These are phyloP conservation scores for Sinonovacula constricta DNA, from an alignment of 1,140 invertebrate species.

Conservation along the genomic window DNA sequence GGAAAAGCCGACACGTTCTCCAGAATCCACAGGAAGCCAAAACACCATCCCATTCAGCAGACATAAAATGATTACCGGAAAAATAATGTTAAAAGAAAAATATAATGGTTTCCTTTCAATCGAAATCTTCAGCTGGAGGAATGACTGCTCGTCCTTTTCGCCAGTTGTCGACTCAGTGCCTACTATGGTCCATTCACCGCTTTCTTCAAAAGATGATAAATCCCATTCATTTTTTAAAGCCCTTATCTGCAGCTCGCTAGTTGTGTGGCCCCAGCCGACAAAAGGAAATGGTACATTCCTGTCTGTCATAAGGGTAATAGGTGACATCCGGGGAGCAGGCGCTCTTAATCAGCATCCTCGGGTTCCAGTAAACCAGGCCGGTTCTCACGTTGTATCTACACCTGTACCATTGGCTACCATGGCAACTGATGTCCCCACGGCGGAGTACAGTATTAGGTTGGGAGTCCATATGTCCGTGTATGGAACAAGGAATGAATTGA, in stretches of 20 bases:
- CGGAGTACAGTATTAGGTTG: slow-evolving; percentile 33
- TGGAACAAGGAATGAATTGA: slow-evolving; percentile 38
- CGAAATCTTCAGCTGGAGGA: slow-evolving; percentile 27
- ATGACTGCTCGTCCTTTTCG: slow-evolving; percentile 2
- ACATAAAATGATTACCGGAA: slow-evolving; percentile 49
- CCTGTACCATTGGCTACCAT: slow-evolving; percentile 32
- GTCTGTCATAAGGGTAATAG: slow-evolving; percentile 53
- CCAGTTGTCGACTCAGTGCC: slow-evolving; percentile 24
- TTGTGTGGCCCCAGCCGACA: slow-evolving; percentile 42
- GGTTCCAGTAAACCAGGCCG: slow-evolving; percentile 39
- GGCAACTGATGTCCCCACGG: slow-evolving; percentile 25
- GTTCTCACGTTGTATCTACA: slow-evolving; percentile 10
- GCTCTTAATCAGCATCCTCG: slow-evolving; percentile 37
- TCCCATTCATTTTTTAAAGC: slow-evolving; percentile 2
- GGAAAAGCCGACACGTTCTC: slow-evolving; percentile 54
- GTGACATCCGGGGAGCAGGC: slow-evolving; percentile 46
- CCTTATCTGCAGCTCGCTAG: slow-evolving; percentile 33
- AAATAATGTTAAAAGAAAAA: slow-evolving; percentile 51
- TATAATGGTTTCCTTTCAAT: slow-evolving; percentile 49
- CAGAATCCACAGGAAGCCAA: slow-evolving; percentile 47
- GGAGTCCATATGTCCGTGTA: slow-evolving; percentile 49
- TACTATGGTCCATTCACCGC: slow-evolving; percentile 42
- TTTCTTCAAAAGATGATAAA: slow-evolving; percentile 28
- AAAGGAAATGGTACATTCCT: slow-evolving; percentile 40
- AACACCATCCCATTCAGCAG: slow-evolving; percentile 56